These are phyloP conservation scores for Eulemur rubriventer DNA, from an alignment of 2,797 vertebrate species.

Conservation along the genomic window DNA sequence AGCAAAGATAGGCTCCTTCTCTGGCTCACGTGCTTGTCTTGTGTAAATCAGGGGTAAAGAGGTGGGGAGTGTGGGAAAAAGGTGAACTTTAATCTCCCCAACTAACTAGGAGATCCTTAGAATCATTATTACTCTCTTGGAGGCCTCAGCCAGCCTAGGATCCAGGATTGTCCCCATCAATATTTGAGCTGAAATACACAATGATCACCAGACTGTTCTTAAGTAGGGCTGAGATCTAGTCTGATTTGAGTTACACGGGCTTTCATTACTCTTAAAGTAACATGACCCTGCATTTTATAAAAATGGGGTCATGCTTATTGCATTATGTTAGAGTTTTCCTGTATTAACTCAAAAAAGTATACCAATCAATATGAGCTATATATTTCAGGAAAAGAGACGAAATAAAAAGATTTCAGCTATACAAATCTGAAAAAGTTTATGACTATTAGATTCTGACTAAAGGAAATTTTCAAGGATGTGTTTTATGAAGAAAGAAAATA, in stretches of 20 bases:
- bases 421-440: background rate
- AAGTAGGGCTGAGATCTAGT: background rate
- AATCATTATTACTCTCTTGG: background rate
- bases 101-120: background rate
- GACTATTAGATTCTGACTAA: background rate
- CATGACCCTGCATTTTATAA: background rate
- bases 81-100: background rate
- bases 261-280: background rate
- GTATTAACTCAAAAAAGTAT: background rate
- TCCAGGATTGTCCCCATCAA: background rate
- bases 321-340: background rate
- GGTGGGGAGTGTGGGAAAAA: background rate
- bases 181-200: background rate
- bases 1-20: background rate
- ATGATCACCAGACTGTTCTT: background rate
- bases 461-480: background rate
- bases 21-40: background rate
- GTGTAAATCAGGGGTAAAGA: background rate
- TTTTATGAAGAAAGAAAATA: conserved; percentile 45
- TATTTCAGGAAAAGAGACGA: background rate
- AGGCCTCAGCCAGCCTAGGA: background rate
- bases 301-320: background rate
- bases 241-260: background rate
- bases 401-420: background rate
- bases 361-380: background rate